Percentiles rank a stretch among this genome's conserved stretches.
phyloP scores from a whole-genome alignment of 1,140 invertebrate species.

The Drosophila jambulina region DNA sequence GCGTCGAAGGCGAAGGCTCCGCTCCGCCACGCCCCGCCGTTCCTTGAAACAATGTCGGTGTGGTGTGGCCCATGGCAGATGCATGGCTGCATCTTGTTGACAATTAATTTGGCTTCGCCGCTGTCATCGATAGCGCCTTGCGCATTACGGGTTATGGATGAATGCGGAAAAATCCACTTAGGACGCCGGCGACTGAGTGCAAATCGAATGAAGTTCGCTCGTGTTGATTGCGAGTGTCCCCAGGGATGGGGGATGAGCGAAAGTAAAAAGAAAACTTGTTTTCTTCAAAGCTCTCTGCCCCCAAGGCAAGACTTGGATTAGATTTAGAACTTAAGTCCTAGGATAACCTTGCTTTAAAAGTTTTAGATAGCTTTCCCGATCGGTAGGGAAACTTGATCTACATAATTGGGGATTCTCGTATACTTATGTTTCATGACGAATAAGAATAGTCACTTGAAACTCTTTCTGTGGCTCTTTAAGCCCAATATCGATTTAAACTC shows the following conservation, averaged over 20 bases:
- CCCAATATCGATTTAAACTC: not conserved
- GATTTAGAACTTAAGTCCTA: not conserved
- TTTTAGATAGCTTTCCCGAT: not conserved
- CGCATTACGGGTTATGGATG: conserved; percentile 48
- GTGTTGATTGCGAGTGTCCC: conserved; percentile 31
- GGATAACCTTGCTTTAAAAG: not conserved
- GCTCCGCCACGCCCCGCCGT: conserved; percentile 1
- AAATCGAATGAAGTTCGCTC: conserved; percentile 40
- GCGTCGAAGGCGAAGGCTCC: not conserved
- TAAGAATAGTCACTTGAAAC: not conserved
- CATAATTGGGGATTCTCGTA: not conserved
- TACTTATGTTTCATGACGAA: not conserved
- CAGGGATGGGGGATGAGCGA: not conserved
- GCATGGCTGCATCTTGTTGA: conserved; percentile 74
- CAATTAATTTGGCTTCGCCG: conserved; percentile 74
- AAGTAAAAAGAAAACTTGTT: conserved; percentile 1
- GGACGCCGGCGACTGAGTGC: conserved; percentile 20
- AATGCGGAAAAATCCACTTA: conserved; percentile 44
- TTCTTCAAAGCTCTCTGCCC: not conserved
- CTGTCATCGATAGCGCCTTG: conserved; percentile 61
- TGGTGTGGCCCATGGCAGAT: conserved; percentile 28
- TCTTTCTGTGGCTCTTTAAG: not conserved
- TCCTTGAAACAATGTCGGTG: conserved; percentile 58
- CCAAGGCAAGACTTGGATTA: not conserved
- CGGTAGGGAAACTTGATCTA: no score